Evolutionary conservation across 2,888 invertebrate genomes (phyloP).

Genomic region (Chloroclysta siterata): DNA sequence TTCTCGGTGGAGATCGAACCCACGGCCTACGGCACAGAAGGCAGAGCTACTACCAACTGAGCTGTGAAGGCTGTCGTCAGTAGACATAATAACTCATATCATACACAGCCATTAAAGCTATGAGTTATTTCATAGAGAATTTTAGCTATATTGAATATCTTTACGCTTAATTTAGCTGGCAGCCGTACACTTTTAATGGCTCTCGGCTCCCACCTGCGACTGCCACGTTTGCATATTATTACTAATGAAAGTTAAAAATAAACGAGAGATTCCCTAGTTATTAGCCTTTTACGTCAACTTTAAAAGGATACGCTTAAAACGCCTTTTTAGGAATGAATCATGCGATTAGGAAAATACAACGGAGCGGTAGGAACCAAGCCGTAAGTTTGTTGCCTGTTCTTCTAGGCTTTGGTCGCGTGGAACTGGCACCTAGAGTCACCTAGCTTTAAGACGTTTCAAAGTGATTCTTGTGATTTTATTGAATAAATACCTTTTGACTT

Average conservation of each 20-base stretch:
- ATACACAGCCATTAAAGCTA: neutral
- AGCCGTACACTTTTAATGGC: slow-evolving; percentile 54
- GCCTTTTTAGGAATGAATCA: neutral
- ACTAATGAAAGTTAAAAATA: slow-evolving; percentile 45
- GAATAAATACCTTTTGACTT: too few species aligned
- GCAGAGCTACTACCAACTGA: too few species aligned
- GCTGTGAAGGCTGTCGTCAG: too few species aligned
- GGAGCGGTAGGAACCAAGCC: too few species aligned
- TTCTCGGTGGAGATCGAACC: too few species aligned
- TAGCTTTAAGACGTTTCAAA: too few species aligned
- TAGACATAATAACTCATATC: neutral
- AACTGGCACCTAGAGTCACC: too few species aligned
- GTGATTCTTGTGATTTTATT: too few species aligned
- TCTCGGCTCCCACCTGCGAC: slow-evolving; percentile 52
- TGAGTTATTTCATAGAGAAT: slow-evolving; percentile 14
- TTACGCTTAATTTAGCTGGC: slow-evolving; percentile 38
- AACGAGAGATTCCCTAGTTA: slow-evolving; percentile 1
- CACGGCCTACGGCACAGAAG: too few species aligned
- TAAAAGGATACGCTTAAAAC: neutral
- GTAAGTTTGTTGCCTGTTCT: too few species aligned
- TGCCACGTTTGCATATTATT: slow-evolving; percentile 58
- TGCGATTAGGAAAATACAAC: too few species aligned
- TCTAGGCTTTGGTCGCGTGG: too few species aligned
- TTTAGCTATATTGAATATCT: slow-evolving; percentile 12
- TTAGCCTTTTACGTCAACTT: neutral